phyloP scores from a whole-genome alignment of 1,140 invertebrate genomes.

The Laupala kohalensis region DNA sequence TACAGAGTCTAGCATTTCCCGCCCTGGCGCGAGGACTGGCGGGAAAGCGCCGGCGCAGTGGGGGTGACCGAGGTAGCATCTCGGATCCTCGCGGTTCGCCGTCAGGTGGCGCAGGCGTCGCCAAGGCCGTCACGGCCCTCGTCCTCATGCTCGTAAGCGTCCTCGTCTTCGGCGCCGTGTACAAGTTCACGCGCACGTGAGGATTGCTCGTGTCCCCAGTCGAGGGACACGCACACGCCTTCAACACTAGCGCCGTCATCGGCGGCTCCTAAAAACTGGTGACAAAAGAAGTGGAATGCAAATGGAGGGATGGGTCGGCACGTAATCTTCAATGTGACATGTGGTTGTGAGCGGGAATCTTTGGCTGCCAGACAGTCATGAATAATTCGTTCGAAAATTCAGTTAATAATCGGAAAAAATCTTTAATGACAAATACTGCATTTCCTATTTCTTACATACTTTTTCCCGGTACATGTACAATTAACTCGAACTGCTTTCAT shows the following conservation, averaged over 20 bases:
- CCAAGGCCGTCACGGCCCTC: constrained; percentile 54
- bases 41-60: constrained; percentile 42
- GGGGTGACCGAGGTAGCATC: constrained; percentile 28
- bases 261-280: neutral
- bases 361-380: too few relatives aligned
- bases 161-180: constrained; percentile 58
- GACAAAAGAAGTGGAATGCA: too few relatives aligned
- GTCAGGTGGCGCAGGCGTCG: constrained; percentile 51
- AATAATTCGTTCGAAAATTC: too few relatives aligned
- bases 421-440: too few relatives aligned
- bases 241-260: neutral
- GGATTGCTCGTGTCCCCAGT: constrained; percentile 52
- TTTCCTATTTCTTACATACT: too few relatives aligned
- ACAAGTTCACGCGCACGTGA: constrained; percentile 63
- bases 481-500: too few relatives aligned
- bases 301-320: too few relatives aligned
- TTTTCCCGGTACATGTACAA: too few relatives aligned
- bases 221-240: constrained; percentile 6
- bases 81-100: constrained; percentile 29
- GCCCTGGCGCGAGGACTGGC: constrained; percentile 53
- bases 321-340: too few relatives aligned
- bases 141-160: constrained; percentile 55
- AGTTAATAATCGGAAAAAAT: too few relatives aligned
- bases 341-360: too few relatives aligned
- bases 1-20: constrained; percentile 48